Percentiles rank a stretch among this genome's conserved stretches.
Evolutionary conservation across 2,113 vertebrate species (phyloP).

Genomic region (Rana temporaria): DNA sequence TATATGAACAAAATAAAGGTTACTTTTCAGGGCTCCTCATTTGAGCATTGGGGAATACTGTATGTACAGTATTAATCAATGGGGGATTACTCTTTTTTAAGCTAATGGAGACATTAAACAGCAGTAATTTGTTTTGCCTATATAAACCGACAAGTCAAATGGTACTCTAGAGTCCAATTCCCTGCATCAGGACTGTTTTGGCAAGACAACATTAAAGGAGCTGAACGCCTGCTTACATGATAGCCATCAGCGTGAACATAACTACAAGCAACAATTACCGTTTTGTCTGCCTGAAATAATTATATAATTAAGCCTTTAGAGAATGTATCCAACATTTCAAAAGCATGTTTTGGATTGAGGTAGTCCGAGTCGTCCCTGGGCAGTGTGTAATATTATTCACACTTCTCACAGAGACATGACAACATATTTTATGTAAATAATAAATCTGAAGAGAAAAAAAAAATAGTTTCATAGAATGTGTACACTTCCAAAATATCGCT

Average conservation of each 20-base stretch:
- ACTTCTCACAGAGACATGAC: too few species aligned
- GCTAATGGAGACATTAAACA: constrained; percentile 67
- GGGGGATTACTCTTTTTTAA: constrained; percentile 68
- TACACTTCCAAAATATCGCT: too few species aligned
- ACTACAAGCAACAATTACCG: constrained; percentile 70
- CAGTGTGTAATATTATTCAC: constrained; percentile 31
- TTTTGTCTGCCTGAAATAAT: constrained; percentile 46
- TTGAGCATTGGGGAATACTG: too few species aligned
- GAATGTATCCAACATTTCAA: constrained; percentile 59
- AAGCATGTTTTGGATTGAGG: neutral
- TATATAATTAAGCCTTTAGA: constrained; percentile 46
- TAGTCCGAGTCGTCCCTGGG: neutral
- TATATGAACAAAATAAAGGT: too few species aligned
- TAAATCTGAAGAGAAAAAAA: too few species aligned
- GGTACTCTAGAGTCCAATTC: constrained; percentile 73
- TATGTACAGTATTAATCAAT: constrained; percentile 58
- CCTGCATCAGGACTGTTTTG: constrained; percentile 69
- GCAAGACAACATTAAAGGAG: constrained; percentile 55
- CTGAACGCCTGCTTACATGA: constrained; percentile 48
- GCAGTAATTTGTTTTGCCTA: constrained; percentile 73
- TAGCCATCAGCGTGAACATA: constrained; percentile 70
- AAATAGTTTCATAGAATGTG: too few species aligned
- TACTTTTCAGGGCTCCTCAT: too few species aligned
- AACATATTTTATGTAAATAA: too few species aligned
- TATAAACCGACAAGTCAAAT: constrained; percentile 83